Evolutionary conservation across 2,888 invertebrate species (phyloP).

Genomic region (Drosophila seclusa): DNA sequence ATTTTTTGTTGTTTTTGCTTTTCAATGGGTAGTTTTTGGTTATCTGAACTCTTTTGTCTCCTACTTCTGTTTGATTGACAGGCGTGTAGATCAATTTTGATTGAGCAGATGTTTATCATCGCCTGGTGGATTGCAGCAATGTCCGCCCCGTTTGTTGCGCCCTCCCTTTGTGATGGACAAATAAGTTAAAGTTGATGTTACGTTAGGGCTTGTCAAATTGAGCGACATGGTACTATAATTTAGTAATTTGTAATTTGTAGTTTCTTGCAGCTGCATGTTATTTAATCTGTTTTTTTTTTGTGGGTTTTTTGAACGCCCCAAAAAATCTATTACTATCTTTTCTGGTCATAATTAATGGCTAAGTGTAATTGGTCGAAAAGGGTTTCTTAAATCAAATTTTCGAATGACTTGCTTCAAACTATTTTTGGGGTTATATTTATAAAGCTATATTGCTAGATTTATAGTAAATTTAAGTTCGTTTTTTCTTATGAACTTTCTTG

Average conservation of each 20-base stretch:
- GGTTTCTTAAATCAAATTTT: slow-evolving; percentile 1
- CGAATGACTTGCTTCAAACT: neutral
- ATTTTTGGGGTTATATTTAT: neutral
- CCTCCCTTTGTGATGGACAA: slow-evolving; percentile 56
- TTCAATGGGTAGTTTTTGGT: neutral
- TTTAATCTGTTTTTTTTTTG: neutral
- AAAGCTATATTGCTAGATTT: too few species aligned
- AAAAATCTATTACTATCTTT: slow-evolving; percentile 34
- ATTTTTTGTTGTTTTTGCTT: slow-evolving; percentile 17
- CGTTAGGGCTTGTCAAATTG: slow-evolving; percentile 49
- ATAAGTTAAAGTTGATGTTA: slow-evolving; percentile 37
- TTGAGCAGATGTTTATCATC: slow-evolving; percentile 67
- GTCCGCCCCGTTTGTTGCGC: slow-evolving; percentile 11
- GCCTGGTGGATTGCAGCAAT: slow-evolving; percentile 53
- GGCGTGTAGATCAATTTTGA: slow-evolving; percentile 69
- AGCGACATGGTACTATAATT: slow-evolving; percentile 44
- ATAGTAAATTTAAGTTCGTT: fast-evolving
- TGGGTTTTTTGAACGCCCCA: slow-evolving; percentile 36
- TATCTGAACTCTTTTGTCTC: slow-evolving; percentile 41
- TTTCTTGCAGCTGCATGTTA: slow-evolving; percentile 31
- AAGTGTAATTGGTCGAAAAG: slow-evolving; percentile 41
- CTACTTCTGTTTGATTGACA: slow-evolving; percentile 65
- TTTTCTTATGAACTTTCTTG: neutral
- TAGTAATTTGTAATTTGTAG: slow-evolving; percentile 37
- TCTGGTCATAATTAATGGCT: slow-evolving; percentile 61